Evolutionary conservation across 2,888 invertebrate genomes (phyloP).

Genomic region (Calliphora vomitoria): DNA sequence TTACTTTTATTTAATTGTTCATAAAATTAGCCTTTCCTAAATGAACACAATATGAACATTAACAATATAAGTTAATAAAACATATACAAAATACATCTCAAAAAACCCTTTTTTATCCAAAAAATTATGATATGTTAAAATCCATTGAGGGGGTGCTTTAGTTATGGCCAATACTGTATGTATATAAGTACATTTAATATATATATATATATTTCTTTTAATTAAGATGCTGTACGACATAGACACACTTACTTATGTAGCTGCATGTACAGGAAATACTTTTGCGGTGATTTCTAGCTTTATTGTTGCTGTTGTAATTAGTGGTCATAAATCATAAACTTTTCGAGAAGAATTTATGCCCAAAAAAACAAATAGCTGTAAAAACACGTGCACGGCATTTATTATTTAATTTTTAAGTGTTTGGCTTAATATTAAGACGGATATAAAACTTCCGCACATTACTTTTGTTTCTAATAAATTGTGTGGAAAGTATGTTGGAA

Average conservation of each 20-base stretch:
- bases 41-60: no score
- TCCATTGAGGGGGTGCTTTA: no score
- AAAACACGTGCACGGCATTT: conserved; percentile 1
- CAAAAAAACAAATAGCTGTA: not conserved
- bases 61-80: no score
- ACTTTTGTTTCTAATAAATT: not conserved
- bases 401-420: not conserved
- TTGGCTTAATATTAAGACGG: not conserved
- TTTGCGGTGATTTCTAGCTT: not conserved
- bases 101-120: no score
- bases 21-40: no score
- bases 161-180: no score
- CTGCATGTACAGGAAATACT: not conserved
- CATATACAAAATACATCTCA: no score
- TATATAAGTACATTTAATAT: no score
- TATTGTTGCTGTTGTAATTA: not conserved
- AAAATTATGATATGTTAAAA: no score
- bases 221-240: no score
- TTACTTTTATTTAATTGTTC: no score
- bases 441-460: conserved; percentile 3
- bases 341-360: not conserved
- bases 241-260: not conserved
- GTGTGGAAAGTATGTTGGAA: not conserved
- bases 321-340: conserved; percentile 1
- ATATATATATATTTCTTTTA: no score